These are phyloP conservation scores for Drepana arcuata DNA, from an alignment of 1,140 invertebrate genomes.

Conservation along the genomic window DNA sequence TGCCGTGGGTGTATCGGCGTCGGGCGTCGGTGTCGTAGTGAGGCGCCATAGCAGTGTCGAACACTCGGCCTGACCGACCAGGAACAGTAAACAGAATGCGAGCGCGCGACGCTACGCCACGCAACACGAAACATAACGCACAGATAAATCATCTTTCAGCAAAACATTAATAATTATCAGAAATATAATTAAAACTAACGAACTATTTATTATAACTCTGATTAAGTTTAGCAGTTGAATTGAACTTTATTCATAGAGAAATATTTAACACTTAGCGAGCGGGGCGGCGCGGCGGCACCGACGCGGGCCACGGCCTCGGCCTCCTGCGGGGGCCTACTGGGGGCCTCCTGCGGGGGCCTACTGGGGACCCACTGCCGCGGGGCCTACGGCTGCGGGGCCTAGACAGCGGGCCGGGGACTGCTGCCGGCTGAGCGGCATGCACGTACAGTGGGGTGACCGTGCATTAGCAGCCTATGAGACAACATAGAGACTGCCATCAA, in stretches of 20 bases:
- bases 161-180: slow-evolving; percentile 70
- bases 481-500: too few species aligned
- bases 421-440: too few species aligned
- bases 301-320: too few species aligned
- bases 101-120: slow-evolving; percentile 20
- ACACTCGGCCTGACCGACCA: too few species aligned
- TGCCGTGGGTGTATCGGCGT: too few species aligned
- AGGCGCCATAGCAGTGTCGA: slow-evolving; percentile 8
- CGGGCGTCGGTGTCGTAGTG: too few species aligned
- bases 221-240: slow-evolving; percentile 46
- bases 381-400: slow-evolving; percentile 6
- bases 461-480: too few species aligned
- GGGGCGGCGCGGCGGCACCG: slow-evolving; percentile 32
- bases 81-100: slow-evolving; percentile 11
- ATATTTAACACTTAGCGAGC: slow-evolving; percentile 41
- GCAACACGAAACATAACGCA: slow-evolving; percentile 52
- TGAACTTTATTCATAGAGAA: slow-evolving; percentile 54
- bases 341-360: too few species aligned
- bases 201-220: slow-evolving; percentile 67
- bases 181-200: slow-evolving; percentile 71
- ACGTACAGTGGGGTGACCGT: too few species aligned
- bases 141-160: slow-evolving; percentile 68
- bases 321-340: too few species aligned
- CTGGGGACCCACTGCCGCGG: background rate
- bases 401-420: too few species aligned